These are phyloP conservation scores for Cryptocheilus praepositus DNA, from an alignment of 2,888 invertebrate species.

Conservation along the genomic window DNA sequence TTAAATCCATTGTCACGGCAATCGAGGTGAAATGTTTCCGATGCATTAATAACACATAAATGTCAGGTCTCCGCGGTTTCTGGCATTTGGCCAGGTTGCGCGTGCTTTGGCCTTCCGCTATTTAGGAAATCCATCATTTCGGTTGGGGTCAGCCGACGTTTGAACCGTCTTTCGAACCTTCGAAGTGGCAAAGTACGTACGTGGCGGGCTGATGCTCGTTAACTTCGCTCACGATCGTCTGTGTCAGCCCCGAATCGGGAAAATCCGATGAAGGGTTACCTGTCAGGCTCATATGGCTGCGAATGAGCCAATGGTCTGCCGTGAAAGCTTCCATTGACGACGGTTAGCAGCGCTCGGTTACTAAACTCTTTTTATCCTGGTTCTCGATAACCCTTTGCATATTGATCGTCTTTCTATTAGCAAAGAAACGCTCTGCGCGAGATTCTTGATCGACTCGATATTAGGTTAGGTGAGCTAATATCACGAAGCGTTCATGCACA, in stretches of 20 bases:
- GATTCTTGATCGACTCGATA: conserved; percentile 22
- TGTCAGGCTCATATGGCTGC: conserved; percentile 2
- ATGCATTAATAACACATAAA: conserved; percentile 71
- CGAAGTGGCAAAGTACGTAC: conserved; percentile 36
- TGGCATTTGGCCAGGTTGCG: conserved; percentile 59
- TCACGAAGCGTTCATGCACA: no score
- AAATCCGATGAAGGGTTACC: conserved; percentile 17
- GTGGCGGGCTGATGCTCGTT: conserved; percentile 35
- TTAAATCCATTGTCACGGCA: conserved; percentile 60
- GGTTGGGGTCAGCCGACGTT: conserved; percentile 43
- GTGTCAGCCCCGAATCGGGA: background rate
- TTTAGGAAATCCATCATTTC: conserved; percentile 68
- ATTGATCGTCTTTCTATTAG: no score
- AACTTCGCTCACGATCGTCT: conserved; percentile 34
- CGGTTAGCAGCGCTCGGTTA: no score
- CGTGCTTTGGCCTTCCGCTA: conserved; percentile 56
- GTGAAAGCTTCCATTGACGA: no score
- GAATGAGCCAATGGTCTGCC: no score
- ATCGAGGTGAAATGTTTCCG: conserved; percentile 65
- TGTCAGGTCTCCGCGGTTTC: conserved; percentile 60
- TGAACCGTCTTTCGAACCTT: conserved; percentile 48
- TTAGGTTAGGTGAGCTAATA: no score
- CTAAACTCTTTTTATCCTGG: no score
- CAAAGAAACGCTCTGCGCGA: conserved; percentile 5
- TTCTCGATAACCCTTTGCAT: no score